phyloP scores from a whole-genome alignment of 2,888 invertebrate genomes.

The Pandemis corylana region DNA sequence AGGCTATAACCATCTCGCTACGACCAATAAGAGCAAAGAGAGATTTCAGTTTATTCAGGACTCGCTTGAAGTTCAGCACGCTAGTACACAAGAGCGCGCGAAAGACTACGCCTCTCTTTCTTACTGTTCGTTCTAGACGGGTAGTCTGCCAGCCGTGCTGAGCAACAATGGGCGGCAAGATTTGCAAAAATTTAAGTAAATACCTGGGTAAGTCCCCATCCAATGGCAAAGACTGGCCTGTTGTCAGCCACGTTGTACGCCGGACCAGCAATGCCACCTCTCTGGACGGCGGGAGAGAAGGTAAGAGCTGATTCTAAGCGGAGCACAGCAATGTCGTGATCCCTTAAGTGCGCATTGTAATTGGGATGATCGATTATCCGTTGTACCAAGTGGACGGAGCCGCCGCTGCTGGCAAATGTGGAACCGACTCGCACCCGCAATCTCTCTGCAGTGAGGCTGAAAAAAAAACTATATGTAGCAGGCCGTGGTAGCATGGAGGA shows the following conservation, averaged over 20 bases:
- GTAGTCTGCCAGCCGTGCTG: no score
- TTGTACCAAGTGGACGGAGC: neutral
- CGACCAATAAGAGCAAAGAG: no score
- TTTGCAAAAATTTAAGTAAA: no score
- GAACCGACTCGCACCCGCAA: neutral
- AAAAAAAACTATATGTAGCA: neutral
- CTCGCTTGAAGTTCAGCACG: no score
- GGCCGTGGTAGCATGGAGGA: no score
- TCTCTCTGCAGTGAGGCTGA: no score
- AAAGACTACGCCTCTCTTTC: no score
- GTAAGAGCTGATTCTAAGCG: neutral
- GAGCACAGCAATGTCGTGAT: neutral
- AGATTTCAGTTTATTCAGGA: no score
- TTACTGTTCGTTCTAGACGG: no score
- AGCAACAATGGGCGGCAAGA: no score
- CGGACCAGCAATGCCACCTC: neutral
- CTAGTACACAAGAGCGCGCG: no score
- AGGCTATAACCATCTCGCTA: no score
- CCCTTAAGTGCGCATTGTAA: neutral
- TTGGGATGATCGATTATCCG: neutral
- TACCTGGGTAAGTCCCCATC: neutral
- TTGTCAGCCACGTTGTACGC: neutral
- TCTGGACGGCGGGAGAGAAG: neutral
- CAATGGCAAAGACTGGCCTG: neutral
- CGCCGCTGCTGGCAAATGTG: neutral